Percentiles rank a stretch among this genome's conserved stretches.
Conservation (phyloP, 1,140 invertebrate genomes). For the Laupala kohalensis region DNA sequence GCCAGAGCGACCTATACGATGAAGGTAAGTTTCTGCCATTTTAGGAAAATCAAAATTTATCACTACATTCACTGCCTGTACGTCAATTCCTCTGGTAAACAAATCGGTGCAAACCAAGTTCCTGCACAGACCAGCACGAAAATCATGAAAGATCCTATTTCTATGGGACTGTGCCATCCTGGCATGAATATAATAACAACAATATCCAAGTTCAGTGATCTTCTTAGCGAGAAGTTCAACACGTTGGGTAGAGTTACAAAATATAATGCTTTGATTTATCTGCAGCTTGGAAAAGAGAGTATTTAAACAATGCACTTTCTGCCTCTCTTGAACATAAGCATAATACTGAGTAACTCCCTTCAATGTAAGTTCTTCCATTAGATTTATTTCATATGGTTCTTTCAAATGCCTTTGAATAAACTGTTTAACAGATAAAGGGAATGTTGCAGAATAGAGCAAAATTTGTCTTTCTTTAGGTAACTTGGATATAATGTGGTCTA, state of each 20-base stretch:
- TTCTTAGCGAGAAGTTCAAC: conserved; percentile 98
- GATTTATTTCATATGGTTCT: conserved; percentile 97
- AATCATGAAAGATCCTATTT: conserved; percentile 99
- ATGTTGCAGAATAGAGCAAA: conserved; percentile 96
- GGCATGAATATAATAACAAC: conserved; percentile 99
- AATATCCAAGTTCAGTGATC: conserved; percentile 98
- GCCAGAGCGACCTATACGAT: conserved; percentile 97
- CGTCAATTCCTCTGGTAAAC: conserved; percentile 98
- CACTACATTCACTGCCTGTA: conserved; percentile 99
- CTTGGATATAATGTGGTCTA: conserved; percentile 89
- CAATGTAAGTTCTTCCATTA: conserved; percentile 98
- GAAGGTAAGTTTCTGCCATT: conserved; percentile 99
- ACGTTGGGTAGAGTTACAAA: conserved; percentile 98
- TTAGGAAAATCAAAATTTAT: conserved; percentile 99
- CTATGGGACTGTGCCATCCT: conserved; percentile 97
- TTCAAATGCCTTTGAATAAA: conserved; percentile 96
- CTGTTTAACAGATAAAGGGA: conserved; percentile 96
- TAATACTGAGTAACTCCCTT: conserved; percentile 99
- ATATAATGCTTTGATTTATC: conserved; percentile 99
- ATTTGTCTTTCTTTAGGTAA: conserved; percentile 94
- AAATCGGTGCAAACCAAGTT: conserved; percentile 93
- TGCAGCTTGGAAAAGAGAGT: conserved; percentile 99
- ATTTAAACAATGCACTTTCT: conserved; percentile 99
- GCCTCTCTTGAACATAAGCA: conserved; percentile 98
- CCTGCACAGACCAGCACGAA: conserved; percentile 89